Conservation (phyloP, 2,888 invertebrate genomes). For the Gasteruption jaculator region DNA sequence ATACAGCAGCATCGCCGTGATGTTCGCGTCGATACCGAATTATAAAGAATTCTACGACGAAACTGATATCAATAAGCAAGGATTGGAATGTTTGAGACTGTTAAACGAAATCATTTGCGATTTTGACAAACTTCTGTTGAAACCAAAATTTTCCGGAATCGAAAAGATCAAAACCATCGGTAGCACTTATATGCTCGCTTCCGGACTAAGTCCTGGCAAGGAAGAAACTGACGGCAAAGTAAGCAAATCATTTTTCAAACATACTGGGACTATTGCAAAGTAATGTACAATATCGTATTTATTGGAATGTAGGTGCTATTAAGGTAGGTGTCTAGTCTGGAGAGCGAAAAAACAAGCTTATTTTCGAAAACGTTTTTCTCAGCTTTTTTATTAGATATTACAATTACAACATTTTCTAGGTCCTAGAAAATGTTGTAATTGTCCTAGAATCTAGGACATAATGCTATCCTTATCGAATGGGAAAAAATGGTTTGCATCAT, state of each 20-base stretch:
- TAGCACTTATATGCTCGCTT: constrained; percentile 97
- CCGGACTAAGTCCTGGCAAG: constrained; percentile 84
- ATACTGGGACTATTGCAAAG: background rate
- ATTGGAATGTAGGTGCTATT: no score
- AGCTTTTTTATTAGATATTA: no score
- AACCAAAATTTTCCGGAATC: constrained; percentile 92
- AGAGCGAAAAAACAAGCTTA: no score
- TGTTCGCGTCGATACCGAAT: constrained; percentile 98
- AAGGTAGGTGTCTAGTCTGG: no score
- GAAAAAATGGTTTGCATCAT: no score
- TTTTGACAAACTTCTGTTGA: constrained; percentile 91
- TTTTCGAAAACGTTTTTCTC: no score
- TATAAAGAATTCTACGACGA: constrained; percentile 97
- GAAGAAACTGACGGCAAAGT: constrained; percentile 68
- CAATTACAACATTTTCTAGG: no score
- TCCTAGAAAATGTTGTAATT: no score
- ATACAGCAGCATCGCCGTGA: constrained; percentile 90
- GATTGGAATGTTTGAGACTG: constrained; percentile 86
- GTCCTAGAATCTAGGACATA: no score
- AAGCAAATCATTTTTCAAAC: constrained; percentile 34
- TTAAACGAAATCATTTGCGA: constrained; percentile 98
- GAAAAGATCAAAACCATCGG: constrained; percentile 99
- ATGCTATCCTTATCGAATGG: no score
- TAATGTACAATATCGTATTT: background rate
- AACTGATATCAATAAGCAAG: constrained; percentile 95